Percentiles rank a stretch among this genome's conserved stretches.
Evolutionary conservation across 2,113 vertebrate species (phyloP).

Genomic region (Nettapus auritus): DNA sequence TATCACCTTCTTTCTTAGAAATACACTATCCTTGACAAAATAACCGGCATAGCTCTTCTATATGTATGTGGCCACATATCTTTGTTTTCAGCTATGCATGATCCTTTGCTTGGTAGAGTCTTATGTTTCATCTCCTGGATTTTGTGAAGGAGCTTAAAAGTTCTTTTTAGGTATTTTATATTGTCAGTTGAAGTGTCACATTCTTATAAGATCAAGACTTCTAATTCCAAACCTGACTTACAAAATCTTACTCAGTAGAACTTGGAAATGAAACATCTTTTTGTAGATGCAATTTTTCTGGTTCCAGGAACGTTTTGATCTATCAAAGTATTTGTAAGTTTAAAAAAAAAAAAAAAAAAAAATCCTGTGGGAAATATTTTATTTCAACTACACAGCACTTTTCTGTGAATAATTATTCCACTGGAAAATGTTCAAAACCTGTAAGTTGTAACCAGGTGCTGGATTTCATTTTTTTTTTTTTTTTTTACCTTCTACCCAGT

Average conservation of each 20-base stretch:
- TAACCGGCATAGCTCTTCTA: not conserved
- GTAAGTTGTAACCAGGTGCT: not conserved
- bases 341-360: not conserved
- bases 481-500: not conserved
- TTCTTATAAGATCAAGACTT: not conserved
- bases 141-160: not conserved
- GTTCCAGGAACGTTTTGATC: not conserved
- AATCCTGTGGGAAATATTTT: not conserved
- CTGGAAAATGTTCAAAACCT: conserved; percentile 2
- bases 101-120: not conserved
- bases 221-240: not conserved
- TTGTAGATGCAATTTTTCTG: not conserved
- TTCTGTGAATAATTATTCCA: not conserved
- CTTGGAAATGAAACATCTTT: not conserved
- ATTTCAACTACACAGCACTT: not conserved
- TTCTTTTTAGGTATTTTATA: not conserved
- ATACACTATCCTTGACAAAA: not conserved
- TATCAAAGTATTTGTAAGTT: not conserved
- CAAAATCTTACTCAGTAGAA: not conserved
- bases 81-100: not conserved
- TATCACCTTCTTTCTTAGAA: not conserved
- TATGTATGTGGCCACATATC: not conserved
- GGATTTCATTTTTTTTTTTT: not conserved
- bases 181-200: not conserved
- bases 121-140: not conserved